Conservation (phyloP, 2,113 vertebrate genomes). For the Stigmatopora nigra region DNA sequence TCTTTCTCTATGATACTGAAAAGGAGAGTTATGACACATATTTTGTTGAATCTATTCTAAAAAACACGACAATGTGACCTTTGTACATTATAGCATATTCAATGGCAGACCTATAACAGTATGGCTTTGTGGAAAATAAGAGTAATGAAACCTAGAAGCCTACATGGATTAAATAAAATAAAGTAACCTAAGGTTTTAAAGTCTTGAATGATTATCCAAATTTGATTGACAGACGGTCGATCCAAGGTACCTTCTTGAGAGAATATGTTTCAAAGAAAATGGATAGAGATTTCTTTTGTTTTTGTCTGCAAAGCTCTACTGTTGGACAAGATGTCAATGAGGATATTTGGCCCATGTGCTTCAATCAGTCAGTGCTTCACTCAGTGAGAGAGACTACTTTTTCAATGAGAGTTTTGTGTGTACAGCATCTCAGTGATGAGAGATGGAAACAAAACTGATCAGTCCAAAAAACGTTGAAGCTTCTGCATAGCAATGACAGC, state of each 20-base stretch:
- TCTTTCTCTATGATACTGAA: too few relatives aligned
- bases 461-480: constrained; percentile 4
- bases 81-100: too few relatives aligned
- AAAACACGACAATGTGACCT: too few relatives aligned
- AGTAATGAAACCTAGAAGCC: background rate
- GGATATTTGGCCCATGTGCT: constrained; percentile 22
- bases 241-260: background rate
- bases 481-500: constrained; percentile 19
- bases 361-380: constrained; percentile 25
- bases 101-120: too few relatives aligned
- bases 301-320: constrained; percentile 20
- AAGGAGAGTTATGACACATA: too few relatives aligned
- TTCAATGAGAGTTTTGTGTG: constrained; percentile 26
- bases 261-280: background rate
- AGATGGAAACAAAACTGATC: constrained; percentile 29
- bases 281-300: constrained; percentile 7
- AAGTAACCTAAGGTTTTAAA: background rate
- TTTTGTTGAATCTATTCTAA: too few relatives aligned
- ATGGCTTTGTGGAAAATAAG: background rate
- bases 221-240: background rate
- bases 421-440: constrained; percentile 36
- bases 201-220: too few relatives aligned
- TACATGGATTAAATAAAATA: background rate
- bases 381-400: constrained; percentile 49
- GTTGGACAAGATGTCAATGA: constrained; percentile 44